phyloP scores from a whole-genome alignment of 37 sponge, comb jelly and placozoan species.

The Oscarella lobularis region DNA sequence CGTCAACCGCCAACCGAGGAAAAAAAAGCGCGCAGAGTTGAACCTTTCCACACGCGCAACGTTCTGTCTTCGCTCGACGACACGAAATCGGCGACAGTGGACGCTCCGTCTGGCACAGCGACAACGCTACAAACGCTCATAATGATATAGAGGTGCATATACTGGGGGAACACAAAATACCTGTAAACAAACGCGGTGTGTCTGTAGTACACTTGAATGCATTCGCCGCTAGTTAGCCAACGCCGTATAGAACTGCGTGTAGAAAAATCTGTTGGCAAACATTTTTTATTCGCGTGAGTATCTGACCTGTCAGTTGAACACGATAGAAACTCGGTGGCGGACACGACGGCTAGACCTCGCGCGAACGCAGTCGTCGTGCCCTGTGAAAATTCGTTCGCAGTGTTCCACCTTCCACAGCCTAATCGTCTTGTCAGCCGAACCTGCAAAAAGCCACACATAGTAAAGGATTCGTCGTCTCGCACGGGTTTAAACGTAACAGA shows the following conservation, averaged over 20 bases:
- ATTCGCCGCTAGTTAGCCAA: background rate
- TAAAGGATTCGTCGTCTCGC: too few relatives aligned
- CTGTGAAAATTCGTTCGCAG: background rate
- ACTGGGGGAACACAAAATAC: background rate
- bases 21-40: too few relatives aligned
- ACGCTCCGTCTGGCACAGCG: background rate
- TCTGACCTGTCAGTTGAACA: background rate
- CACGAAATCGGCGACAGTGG: background rate
- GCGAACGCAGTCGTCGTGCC: background rate
- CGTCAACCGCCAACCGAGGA: too few relatives aligned
- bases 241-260: background rate
- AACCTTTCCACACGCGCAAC: background rate
- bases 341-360: background rate
- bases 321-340: background rate
- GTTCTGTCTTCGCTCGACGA: background rate
- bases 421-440: slow-evolving; percentile 3
- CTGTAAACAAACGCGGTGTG: background rate
- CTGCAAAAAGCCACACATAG: too few relatives aligned
- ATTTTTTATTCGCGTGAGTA: background rate
- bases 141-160: background rate
- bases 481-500: too few relatives aligned
- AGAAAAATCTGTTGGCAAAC: too few relatives aligned
- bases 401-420: background rate
- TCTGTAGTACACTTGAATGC: background rate
- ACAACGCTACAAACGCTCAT: background rate